These are phyloP conservation scores for Scomber colias DNA, from an alignment of 2,113 vertebrate genomes.

Conservation along the genomic window DNA sequence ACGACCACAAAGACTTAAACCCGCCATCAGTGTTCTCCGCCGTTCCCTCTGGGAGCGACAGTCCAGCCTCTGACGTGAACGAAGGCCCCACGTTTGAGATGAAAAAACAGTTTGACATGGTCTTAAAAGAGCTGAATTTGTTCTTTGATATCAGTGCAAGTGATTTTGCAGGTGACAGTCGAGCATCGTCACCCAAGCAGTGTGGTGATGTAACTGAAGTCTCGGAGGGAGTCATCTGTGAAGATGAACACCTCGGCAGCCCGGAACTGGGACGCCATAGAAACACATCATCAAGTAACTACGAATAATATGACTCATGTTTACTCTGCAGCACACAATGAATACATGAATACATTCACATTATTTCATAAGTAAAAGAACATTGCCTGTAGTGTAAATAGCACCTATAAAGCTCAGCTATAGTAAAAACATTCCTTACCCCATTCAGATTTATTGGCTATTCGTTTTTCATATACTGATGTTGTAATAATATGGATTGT, in stretches of 20 bases:
- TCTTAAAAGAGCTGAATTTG: conserved; percentile 87
- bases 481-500: not conserved
- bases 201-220: not conserved
- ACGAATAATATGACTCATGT: not conserved
- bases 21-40: conserved; percentile 6
- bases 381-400: not conserved
- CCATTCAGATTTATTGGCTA: not conserved
- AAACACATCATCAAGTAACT: conserved; percentile 59
- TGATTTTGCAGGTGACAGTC: conserved; percentile 25
- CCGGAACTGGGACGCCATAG: conserved; percentile 14
- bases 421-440: not conserved
- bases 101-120: conserved; percentile 87
- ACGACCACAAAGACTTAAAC: conserved; percentile 16
- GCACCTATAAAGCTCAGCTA: not conserved
- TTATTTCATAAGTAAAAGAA: not conserved
- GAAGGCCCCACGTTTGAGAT: conserved; percentile 80
- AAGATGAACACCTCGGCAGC: conserved; percentile 18
- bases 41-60: not conserved
- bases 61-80: conserved; percentile 62
- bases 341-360: not conserved
- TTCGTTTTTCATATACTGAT: not conserved
- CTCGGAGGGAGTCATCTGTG: not conserved
- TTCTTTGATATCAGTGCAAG: conserved; percentile 86
- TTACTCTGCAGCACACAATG: not conserved
- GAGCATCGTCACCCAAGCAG: conserved; percentile 21